Conservation (phyloP, 2,888 invertebrate genomes). For the Drosophila falleni region DNA sequence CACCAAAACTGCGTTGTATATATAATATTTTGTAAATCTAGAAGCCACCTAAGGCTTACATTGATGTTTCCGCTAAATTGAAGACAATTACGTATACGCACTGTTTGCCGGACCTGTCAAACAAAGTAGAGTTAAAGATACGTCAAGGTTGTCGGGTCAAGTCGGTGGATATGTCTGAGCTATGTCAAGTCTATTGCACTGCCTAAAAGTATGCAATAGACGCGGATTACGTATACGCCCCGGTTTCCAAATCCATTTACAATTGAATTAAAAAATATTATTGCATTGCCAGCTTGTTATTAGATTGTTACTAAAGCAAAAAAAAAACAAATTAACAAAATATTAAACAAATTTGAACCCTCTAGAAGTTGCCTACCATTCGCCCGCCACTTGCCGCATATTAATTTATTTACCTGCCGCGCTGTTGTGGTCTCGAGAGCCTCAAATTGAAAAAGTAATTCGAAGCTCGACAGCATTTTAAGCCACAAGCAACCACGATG, state of each 20-base stretch:
- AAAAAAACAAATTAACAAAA: constrained; percentile 5
- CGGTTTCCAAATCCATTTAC: neutral
- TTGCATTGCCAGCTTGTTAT: neutral
- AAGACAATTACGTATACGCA: constrained; percentile 12
- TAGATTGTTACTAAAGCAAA: neutral
- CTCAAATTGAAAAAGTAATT: constrained; percentile 78
- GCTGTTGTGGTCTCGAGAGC: constrained; percentile 54
- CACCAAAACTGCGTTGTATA: neutral
- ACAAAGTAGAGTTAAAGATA: neutral
- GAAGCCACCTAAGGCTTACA: neutral
- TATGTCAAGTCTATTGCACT: too few species aligned
- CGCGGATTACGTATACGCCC: neutral
- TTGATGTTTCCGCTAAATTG: neutral
- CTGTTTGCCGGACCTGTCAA: neutral
- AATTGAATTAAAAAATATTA: neutral
- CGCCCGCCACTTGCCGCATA: constrained; percentile 45
- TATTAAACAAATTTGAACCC: constrained; percentile 65
- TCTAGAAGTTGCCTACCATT: constrained; percentile 22
- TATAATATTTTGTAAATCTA: neutral
- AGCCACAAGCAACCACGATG: constrained; percentile 52
- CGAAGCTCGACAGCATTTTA: constrained; percentile 57
- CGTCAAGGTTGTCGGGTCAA: neutral
- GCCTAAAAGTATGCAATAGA: neutral
- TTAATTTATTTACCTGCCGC: constrained; percentile 75
- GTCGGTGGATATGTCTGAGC: neutral